Evolutionary conservation across 2,797 vertebrate genomes (phyloP).

Genomic region (Taenioides sp.): DNA sequence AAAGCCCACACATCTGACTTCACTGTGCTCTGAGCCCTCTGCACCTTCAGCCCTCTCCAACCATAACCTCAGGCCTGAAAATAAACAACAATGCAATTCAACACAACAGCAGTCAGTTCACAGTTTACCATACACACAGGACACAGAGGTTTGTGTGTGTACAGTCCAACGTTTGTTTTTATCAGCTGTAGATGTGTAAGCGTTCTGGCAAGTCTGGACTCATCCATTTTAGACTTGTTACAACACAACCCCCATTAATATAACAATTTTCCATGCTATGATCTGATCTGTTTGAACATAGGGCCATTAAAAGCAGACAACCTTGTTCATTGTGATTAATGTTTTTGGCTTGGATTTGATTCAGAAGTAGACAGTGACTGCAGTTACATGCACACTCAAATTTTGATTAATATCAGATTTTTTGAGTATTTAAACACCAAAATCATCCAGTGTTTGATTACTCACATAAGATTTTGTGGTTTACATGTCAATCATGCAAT

Average conservation of each 20-base stretch:
- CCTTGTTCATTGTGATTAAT: too few species aligned
- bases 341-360: too few species aligned
- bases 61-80: neutral
- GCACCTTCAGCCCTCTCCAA: neutral
- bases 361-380: too few species aligned
- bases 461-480: too few species aligned
- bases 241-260: conserved; percentile 1
- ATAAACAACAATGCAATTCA: neutral
- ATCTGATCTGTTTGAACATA: too few species aligned
- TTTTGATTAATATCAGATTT: too few species aligned
- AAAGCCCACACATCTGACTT: conserved; percentile 29
- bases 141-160: conserved; percentile 7
- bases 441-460: too few species aligned
- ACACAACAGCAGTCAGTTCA: neutral
- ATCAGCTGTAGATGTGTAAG: conserved; percentile 22
- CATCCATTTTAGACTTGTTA: conserved; percentile 9
- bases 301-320: too few species aligned
- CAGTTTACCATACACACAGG: neutral
- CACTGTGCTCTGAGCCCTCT: neutral
- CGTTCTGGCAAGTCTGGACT: conserved; percentile 35
- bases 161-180: neutral
- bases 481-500: too few species aligned
- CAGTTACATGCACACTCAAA: too few species aligned
- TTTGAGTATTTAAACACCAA: too few species aligned
- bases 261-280: too few species aligned